Evolutionary conservation across 1,140 invertebrate genomes (phyloP).

Genomic region (Cyrtorhinus lividipennis): DNA sequence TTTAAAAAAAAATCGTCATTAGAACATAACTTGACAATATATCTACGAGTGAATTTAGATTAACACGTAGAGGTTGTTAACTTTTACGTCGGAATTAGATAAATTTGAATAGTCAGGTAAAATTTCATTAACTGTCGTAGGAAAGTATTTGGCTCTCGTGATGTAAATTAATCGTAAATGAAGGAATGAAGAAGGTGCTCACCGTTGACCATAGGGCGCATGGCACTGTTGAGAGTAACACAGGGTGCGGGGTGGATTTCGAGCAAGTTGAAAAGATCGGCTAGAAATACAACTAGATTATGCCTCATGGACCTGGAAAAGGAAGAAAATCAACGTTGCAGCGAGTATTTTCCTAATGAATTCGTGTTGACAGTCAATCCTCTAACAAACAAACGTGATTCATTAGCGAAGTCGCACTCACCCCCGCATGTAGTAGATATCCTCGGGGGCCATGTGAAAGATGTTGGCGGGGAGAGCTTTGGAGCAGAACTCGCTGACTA

Average conservation of each 20-base stretch:
- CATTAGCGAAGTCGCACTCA: no score
- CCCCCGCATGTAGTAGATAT: conserved; percentile 90
- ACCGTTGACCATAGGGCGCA: conserved; percentile 25
- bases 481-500: conserved; percentile 78
- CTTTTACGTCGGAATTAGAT: no score
- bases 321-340: conserved; percentile 1
- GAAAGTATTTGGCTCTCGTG: no score
- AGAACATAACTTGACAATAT: no score
- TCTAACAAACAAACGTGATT: neutral
- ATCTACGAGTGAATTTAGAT: no score
- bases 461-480: conserved; percentile 71
- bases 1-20: no score
- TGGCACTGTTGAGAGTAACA: conserved; percentile 44
- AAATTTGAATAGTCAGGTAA: no score
- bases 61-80: no score
- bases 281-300: conserved; percentile 85
- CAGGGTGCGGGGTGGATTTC: conserved; percentile 85
- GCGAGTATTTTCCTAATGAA: neutral
- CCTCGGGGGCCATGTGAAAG: conserved; percentile 91
- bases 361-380: neutral
- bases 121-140: no score
- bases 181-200: no score
- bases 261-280: conserved; percentile 89
- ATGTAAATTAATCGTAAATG: no score
- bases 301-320: conserved; percentile 67